phyloP scores from a whole-genome alignment of 1,140 invertebrate genomes.

The Cyclargus thomasi region DNA sequence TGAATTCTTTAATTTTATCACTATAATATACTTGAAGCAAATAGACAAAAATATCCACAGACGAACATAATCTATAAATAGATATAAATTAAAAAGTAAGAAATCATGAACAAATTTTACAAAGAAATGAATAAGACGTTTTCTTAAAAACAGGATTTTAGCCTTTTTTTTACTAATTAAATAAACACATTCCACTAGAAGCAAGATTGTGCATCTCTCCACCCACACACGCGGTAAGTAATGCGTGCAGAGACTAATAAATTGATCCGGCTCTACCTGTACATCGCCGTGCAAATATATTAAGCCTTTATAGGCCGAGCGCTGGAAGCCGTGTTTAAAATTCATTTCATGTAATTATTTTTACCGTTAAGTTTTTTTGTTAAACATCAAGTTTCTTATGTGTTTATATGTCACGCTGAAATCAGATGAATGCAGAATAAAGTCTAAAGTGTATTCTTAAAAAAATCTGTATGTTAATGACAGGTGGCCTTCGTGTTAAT shows the following conservation, averaged over 20 bases:
- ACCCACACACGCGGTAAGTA: background rate
- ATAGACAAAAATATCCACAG: too few relatives aligned
- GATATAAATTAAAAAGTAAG: background rate
- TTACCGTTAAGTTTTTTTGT: too few relatives aligned
- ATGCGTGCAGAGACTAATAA: constrained; percentile 1
- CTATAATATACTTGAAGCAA: too few relatives aligned
- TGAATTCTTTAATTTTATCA: too few relatives aligned
- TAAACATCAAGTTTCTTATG: too few relatives aligned
- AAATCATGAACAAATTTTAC: background rate
- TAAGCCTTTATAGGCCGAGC: background rate
- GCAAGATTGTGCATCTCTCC: constrained; percentile 11
- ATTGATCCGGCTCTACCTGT: background rate
- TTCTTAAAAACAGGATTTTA: background rate
- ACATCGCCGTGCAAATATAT: background rate
- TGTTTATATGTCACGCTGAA: too few relatives aligned
- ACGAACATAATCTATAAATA: too few relatives aligned
- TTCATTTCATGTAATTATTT: background rate
- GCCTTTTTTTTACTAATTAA: background rate
- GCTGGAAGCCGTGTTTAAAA: background rate
- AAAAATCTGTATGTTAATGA: too few relatives aligned
- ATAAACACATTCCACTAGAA: background rate
- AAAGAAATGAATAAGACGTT: background rate
- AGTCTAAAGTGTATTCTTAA: too few relatives aligned
- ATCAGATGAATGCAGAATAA: too few relatives aligned
- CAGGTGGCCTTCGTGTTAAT: too few relatives aligned